A percentile compares a stretch with the other conserved stretches of the same genome.
These are phyloP conservation scores for Podarcis cretensis DNA, from an alignment of 2,113 vertebrate genomes.

Conservation along the genomic window DNA sequence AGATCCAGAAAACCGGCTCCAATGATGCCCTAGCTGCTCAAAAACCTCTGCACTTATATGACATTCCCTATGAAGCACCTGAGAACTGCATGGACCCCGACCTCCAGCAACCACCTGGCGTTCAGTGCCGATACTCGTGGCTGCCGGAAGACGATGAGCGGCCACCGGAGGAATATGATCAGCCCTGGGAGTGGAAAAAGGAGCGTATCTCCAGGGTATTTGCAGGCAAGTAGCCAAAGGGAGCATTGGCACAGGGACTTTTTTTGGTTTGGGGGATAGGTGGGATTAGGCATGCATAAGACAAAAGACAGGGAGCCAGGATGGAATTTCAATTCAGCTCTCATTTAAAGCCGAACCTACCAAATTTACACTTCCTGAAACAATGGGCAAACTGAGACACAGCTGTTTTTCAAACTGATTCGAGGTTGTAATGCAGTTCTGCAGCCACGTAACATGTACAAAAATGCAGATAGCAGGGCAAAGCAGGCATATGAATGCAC, in stretches of 20 bases:
- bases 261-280: neutral
- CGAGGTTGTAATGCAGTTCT: too few species aligned
- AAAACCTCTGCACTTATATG: constrained; percentile 84
- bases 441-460: too few species aligned
- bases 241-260: neutral
- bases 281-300: too few species aligned
- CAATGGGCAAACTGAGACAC: too few species aligned
- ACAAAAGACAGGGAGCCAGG: too few species aligned
- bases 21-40: constrained; percentile 65
- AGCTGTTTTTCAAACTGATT: too few species aligned
- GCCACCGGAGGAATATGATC: constrained; percentile 96
- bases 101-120: constrained; percentile 67
- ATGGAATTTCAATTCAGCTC: too few species aligned
- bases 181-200: constrained; percentile 99
- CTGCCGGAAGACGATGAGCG: constrained; percentile 95
- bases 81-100: constrained; percentile 82
- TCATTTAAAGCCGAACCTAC: too few species aligned
- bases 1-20: constrained; percentile 79
- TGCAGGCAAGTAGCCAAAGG: constrained; percentile 80
- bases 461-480: too few species aligned
- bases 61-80: constrained; percentile 89
- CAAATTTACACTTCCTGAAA: too few species aligned
- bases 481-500: too few species aligned
- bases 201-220: constrained; percentile 96
- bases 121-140: constrained; percentile 86